Base-by-base conservation (phyloP, 2,113 vertebrate species). In the Blennius ocellaris region DNA sequence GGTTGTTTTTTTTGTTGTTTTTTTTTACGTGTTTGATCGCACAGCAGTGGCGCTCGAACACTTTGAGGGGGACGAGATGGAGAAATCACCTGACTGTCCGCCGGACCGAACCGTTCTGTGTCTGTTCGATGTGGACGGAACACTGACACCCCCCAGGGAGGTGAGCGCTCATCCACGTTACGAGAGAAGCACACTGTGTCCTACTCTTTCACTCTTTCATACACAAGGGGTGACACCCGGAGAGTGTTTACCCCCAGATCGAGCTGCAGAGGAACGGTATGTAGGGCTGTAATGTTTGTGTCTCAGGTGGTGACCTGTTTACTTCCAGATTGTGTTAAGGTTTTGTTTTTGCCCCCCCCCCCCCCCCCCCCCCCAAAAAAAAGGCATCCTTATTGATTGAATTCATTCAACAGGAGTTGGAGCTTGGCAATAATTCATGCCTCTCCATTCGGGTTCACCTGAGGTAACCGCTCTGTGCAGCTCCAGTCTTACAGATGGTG, bases 61-160 rank as follows among this genome's bases (percentile, higher is more conserved):
- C 21, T 30, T 30, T 30, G 21, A 2, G 21, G 21, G 21, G 55
- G 8, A 56, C 69, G 50, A 56, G 14, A 94, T 94, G 94, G 92
- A 89, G 21, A 68, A 59, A 66, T 40, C 43, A 0, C 52, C 47
- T 11, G 47, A 17, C 12, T 60, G 84, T 10, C 48, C 82, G 0
- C 39, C 67, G 6, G 89, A 89, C 21, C 67, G 92, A 38, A 92
- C 85, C 61, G 78, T 95, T 69, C 92, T 99, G 45, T 99, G 97
- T 59, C 92, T 99, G 56, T 99, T 99, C 89, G 97, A 99, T 37
- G 97, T 99, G 91, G 97, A 99, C 64, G 97, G 97, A 3, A 99
- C 97, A 10, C 93, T 99, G 74, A 99, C 97, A 15, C 90, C 92
- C 0, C 95, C 97, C 0, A 94, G 97, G 92, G 94, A 97, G 95